Evolutionary conservation across 2,888 invertebrate species (phyloP), one percentile per base, ranked within the genome.

Genomic region (Mesorhabditis belari): DNA sequence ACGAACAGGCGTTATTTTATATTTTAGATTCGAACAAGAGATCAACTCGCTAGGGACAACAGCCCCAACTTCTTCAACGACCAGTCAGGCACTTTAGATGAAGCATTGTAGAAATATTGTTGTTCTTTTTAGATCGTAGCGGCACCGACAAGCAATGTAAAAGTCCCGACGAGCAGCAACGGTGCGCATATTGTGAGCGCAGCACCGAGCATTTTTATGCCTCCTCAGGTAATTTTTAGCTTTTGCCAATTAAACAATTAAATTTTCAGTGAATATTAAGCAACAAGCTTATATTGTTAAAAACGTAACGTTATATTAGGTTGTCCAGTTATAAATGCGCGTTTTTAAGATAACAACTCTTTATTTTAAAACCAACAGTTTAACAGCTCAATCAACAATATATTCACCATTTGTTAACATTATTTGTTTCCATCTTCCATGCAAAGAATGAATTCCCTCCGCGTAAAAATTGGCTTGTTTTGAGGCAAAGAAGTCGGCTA

Each of bases 21-120:
- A 26, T 9, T 28, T 60, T 35, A 71, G 71, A 17, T 73, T 73
- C 57, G 73, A 70, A 29, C 61, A 60, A 49, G 71, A 73, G 54
- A 59, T 73, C 9, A 65, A 62, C 23, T 66, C 71, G 27, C 52
- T 73, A 3, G n/a, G n/a, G n/a, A n/a, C 67, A 65, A 9, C 49
- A 56, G 19, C 49, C 55, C 49, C 5, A 50, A 17, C 12, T 27
- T 24, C 3, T 24, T 49, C 4, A 49, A 52, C 2, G 62, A 58
- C 24, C 24, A 54, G 24, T n/a, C 25, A 9, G 54, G 17, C 27
- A 63, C 62, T 1, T 60, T 58, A 28, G 28, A 57, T 23, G 63
- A 55, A 12, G 63, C 60, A 17, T 35, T 35, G 12, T 35, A 35
- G 12, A n/a, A n/a, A 35, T 35, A 17, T 35, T n/a, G 1, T n/a